phyloP scores from a whole-genome alignment of 2,113 vertebrate genomes.

The Rhagologus leucostigma region DNA sequence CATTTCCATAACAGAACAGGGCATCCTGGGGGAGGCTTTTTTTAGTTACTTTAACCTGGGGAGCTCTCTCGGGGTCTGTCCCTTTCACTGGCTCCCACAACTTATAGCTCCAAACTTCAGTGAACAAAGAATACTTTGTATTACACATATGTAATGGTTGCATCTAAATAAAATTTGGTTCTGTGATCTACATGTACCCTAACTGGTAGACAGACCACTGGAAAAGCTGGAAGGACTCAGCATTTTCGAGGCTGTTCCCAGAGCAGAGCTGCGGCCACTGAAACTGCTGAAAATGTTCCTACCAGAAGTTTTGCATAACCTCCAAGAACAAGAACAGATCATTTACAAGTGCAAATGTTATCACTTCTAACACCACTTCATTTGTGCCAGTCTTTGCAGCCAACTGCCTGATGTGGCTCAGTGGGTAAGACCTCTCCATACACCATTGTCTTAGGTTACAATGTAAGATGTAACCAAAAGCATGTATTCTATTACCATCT shows the following conservation, averaged over 20 bases:
- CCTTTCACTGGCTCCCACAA: too few relatives aligned
- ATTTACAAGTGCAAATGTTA: not conserved
- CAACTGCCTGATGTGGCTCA: not conserved
- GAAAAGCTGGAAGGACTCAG: not conserved
- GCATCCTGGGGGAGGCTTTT: too few relatives aligned
- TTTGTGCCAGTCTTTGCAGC: not conserved
- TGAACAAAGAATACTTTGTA: not conserved
- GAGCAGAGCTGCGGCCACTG: not conserved
- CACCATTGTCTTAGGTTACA: not conserved
- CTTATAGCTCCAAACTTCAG: not conserved
- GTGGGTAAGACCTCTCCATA: rapidly evolving
- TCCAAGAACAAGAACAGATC: not conserved
- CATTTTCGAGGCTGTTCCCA: not conserved
- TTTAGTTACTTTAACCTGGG: too few relatives aligned
- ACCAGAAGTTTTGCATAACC: not conserved
- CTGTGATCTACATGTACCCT: not conserved
- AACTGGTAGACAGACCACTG: not conserved
- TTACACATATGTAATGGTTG: not conserved
- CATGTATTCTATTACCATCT: not conserved
- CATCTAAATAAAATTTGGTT: not conserved
- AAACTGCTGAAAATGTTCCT: not conserved
- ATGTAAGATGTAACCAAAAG: not conserved
- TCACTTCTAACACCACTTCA: not conserved
- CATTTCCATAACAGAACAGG: too few relatives aligned
- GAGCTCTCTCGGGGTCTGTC: too few relatives aligned